These are phyloP conservation scores for Drosophila silvestris DNA, from an alignment of 2,888 invertebrate species.

Conservation along the genomic window DNA sequence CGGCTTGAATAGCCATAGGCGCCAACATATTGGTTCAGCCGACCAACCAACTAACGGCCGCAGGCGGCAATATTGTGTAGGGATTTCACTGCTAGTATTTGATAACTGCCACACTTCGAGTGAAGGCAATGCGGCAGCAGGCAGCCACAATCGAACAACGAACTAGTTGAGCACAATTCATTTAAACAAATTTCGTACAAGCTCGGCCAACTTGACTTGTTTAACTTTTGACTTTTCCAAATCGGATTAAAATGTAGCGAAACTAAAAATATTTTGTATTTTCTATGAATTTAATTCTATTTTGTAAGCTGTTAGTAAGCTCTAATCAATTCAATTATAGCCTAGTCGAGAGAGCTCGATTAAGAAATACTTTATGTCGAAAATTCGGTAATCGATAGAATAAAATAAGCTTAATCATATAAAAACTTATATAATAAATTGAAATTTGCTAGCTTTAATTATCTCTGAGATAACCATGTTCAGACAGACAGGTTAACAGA, in stretches of 20 bases:
- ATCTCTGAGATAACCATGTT: neutral
- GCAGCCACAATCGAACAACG: slow-evolving; percentile 3
- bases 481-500: neutral
- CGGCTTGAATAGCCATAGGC: slow-evolving; percentile 27
- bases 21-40: slow-evolving; percentile 56
- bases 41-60: slow-evolving; percentile 45
- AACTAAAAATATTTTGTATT: neutral
- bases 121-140: neutral
- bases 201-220: neutral
- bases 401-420: neutral
- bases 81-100: slow-evolving; percentile 36
- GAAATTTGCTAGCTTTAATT: neutral
- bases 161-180: slow-evolving; percentile 6
- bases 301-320: neutral
- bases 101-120: slow-evolving; percentile 22
- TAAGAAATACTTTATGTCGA: neutral
- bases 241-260: neutral
- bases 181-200: slow-evolving; percentile 17
- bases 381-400: neutral
- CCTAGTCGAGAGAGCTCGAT: neutral
- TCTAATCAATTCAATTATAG: neutral
- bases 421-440: neutral
- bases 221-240: neutral
- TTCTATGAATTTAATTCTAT: neutral
- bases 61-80: slow-evolving; percentile 62